Evolutionary conservation across 37 sponge, comb jelly and placozoan species (phyloP), one percentile per base, ranked within the genome.

Genomic region (Geodia barretti): DNA sequence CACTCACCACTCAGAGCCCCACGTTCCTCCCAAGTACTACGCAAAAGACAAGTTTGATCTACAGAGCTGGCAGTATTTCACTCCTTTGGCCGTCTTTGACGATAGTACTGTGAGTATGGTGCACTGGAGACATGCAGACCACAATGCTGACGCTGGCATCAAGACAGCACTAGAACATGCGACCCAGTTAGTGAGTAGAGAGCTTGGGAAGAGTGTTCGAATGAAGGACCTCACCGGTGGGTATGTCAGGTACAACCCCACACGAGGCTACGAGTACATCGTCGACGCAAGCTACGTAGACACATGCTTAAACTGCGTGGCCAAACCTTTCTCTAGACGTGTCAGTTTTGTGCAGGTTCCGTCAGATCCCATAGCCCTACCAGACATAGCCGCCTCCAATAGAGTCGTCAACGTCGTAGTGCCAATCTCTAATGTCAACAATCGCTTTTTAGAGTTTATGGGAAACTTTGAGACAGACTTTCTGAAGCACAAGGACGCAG

Each of bases 171-270:
- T 78, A 47, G 43, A 41, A 14, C 26, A 78, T 28, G 72, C 38
- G 29, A 39, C 66, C 7, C 74, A 65, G 61, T 23, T 23, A 20
- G 79, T 83, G 9, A 78, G 84, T 60, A 34, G 68, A 38, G 59
- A 38, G 60, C 70, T 71, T 29, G 83, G 83, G 1, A 35, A 36
- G 28, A 43, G 66, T 3, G 39, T 88, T 38, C 75, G 60, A 21
- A 87, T 92, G 64, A 82, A 77, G 39, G 70, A 77, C 43, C 38
- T 92, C 25, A 31, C 80, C 20, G 82, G 81, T 72, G 93, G 93
- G 0, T 92, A 80, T 81, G 74, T 88, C 14, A 42, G 86, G 30
- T 77, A 92, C 62, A 81, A 88, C 59, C 79, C 87, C 7, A 39
- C 73, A 0, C 36, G 32, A 3, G 84, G 93, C 3, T 65, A 47